A percentile compares a stretch with the other conserved stretches of the same genome.
These are phyloP conservation scores for Leguminivora glycinivorella DNA, from an alignment of 1,140 invertebrate genomes.

Conservation along the genomic window DNA sequence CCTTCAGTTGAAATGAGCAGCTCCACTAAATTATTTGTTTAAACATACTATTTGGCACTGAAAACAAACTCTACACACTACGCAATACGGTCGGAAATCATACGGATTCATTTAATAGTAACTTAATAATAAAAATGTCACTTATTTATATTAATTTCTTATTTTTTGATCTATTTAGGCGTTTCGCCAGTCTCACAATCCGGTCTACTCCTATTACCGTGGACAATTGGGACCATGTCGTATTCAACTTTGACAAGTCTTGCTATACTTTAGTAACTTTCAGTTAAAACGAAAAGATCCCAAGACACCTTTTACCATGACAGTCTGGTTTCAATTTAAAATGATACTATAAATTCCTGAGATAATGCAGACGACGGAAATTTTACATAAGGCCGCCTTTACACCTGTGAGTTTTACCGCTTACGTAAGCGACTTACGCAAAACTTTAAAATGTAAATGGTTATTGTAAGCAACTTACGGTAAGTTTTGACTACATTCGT, in stretches of 20 bases:
- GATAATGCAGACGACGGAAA: background rate
- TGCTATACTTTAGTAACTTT: background rate
- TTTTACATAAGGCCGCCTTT: too few relatives aligned
- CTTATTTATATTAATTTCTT: conserved; percentile 11
- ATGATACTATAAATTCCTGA: background rate
- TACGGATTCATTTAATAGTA: conserved; percentile 1
- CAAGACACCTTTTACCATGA: background rate
- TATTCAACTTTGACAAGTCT: background rate
- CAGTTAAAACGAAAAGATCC: background rate
- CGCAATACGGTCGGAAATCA: conserved; percentile 24
- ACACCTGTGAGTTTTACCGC: too few relatives aligned
- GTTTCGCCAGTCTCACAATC: background rate
- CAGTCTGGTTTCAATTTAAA: background rate
- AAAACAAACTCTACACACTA: conserved; percentile 34
- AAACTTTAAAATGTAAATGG: too few relatives aligned
- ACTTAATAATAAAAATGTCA: conserved; percentile 18
- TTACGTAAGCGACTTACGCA: too few relatives aligned
- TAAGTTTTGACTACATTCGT: too few relatives aligned
- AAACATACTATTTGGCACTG: conserved; percentile 46
- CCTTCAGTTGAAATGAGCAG: conserved; percentile 4
- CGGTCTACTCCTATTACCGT: background rate
- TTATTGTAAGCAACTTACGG: too few relatives aligned
- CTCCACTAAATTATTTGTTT: conserved; percentile 23
- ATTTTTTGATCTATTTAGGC: conserved; percentile 17
- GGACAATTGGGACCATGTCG: background rate